A percentile compares a stretch with the other conserved stretches of the same genome.
Conservation (phyloP, 2,797 vertebrate species). For the Furcifer pardalis region DNA sequence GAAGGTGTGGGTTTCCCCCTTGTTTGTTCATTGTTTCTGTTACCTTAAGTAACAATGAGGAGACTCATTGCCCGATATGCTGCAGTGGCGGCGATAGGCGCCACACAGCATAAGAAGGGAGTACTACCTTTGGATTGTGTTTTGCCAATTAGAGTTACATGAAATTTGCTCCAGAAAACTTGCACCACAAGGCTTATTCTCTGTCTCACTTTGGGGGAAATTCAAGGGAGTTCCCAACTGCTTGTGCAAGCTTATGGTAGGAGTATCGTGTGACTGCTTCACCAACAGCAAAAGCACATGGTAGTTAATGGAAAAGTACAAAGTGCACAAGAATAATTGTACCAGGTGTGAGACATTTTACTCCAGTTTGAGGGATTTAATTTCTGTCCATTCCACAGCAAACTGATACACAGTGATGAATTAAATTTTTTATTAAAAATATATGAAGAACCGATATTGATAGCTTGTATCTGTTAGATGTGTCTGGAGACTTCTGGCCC, state of each 20-base stretch:
- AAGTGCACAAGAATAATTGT: neutral
- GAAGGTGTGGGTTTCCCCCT: neutral
- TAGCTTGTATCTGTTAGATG: neutral
- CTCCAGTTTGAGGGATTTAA: neutral
- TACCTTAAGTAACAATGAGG: too few relatives aligned
- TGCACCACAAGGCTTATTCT: neutral
- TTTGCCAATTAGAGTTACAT: neutral
- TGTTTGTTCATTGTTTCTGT: neutral
- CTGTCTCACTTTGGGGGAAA: neutral
- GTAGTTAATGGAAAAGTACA: neutral
- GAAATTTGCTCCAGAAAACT: too few relatives aligned
- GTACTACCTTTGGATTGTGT: neutral
- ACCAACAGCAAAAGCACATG: neutral
- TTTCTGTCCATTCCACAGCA: neutral
- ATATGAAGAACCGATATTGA: conserved; percentile 22
- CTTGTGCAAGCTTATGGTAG: neutral
- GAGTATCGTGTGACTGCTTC: neutral
- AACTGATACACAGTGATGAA: neutral
- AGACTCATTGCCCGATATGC: too few relatives aligned
- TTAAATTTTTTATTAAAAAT: conserved; percentile 10
- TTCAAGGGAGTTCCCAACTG: neutral
- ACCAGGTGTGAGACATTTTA: neutral
- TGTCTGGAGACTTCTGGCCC: conserved; percentile 27
- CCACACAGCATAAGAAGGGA: too few relatives aligned
- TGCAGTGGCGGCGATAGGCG: too few relatives aligned